Conservation (phyloP, 2,113 vertebrate genomes). For the Ageneiosus marmoratus region DNA sequence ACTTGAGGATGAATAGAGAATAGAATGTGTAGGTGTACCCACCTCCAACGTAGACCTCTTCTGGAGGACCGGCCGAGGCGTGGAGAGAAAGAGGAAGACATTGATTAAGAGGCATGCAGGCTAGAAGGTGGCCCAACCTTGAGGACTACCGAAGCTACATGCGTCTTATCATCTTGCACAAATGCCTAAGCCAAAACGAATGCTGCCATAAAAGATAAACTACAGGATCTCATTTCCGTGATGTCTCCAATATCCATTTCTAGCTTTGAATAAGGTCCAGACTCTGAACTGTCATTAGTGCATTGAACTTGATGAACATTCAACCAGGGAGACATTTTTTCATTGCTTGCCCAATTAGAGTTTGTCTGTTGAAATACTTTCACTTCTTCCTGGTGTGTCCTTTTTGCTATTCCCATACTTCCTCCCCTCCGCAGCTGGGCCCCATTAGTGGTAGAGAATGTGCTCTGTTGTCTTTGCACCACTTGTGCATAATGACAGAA, state of each 20-base stretch:
- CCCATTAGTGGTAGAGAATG: not conserved
- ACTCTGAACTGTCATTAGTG: constrained; percentile 11
- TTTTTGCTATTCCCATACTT: constrained; percentile 3
- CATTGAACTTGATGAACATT: constrained; percentile 23
- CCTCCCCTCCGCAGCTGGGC: constrained; percentile 7
- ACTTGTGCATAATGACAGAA: not conserved
- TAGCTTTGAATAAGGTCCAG: constrained; percentile 28
- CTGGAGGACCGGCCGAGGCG: constrained; percentile 91
- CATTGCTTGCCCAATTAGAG: constrained; percentile 18
- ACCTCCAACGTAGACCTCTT: constrained; percentile 99
- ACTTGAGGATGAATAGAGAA: constrained; percentile 55
- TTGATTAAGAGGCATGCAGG: constrained; percentile 99
- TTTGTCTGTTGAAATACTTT: not conserved
- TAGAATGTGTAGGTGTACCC: constrained; percentile 78
- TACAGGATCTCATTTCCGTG: constrained; percentile 31
- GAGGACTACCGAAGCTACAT: constrained; percentile 77
- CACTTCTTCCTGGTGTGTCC: not conserved
- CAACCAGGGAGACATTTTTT: constrained; percentile 34
- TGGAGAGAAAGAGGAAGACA: constrained; percentile 99
- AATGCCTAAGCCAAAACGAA: constrained; percentile 49
- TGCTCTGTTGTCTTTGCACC: not conserved
- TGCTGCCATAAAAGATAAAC: constrained; percentile 30
- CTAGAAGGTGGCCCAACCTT: constrained; percentile 84
- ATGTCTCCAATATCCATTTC: constrained; percentile 26
- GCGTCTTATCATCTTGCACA: constrained; percentile 53